Conservation (phyloP, 2,888 invertebrate species). For the Clunio marinus region DNA sequence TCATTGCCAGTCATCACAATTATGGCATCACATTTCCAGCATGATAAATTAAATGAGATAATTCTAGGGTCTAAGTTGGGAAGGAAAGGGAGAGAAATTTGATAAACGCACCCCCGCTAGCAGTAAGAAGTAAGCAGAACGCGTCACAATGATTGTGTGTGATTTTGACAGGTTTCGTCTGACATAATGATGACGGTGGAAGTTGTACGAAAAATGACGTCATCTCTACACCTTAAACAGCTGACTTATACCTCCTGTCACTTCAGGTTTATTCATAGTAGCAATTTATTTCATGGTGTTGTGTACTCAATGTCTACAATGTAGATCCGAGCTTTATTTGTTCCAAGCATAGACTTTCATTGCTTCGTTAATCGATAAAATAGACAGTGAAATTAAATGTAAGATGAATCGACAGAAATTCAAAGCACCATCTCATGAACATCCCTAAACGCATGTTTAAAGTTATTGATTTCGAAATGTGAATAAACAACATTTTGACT, state of each 20-base stretch:
- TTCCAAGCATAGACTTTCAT: no score
- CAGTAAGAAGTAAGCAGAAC: no score
- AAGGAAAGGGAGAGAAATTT: not conserved
- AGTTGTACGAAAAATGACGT: not conserved
- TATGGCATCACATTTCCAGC: not conserved
- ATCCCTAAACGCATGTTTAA: slow-evolving; percentile 31
- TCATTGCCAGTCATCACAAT: slow-evolving; percentile 1
- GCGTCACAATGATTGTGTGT: slow-evolving; percentile 10
- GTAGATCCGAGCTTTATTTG: no score
- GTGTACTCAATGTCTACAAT: no score
- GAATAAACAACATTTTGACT: slow-evolving; percentile 15
- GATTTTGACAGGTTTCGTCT: slow-evolving; percentile 23
- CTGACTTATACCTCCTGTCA: not conserved
- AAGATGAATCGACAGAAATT: not conserved
- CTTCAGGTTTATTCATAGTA: not conserved
- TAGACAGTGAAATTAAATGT: not conserved
- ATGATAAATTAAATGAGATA: slow-evolving; percentile 1
- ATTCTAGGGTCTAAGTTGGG: not conserved
- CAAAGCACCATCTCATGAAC: no score
- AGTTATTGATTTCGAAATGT: slow-evolving; percentile 31
- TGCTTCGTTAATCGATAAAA: not conserved
- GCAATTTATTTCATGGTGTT: not conserved
- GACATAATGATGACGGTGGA: slow-evolving; percentile 6
- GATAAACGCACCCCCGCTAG: not conserved
- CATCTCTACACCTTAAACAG: not conserved